Conservation (phyloP, 2,113 vertebrate genomes). For the Pantherophis guttatus region DNA sequence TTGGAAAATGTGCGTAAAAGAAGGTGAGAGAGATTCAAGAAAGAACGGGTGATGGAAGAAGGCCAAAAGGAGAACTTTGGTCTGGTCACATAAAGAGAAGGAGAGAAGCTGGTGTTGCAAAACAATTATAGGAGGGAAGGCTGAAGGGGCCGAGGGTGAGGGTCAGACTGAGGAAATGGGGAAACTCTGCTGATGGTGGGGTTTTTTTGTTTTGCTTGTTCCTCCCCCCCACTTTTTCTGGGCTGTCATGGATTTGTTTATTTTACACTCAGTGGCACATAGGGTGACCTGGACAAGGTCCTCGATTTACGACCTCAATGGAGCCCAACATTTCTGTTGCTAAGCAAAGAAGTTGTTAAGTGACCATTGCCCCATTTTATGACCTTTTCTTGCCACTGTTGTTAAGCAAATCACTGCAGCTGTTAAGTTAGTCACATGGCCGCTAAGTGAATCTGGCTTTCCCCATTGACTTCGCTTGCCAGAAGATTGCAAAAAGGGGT, state of each 20-base stretch:
- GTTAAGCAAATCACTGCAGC: no score
- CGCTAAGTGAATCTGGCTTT: no score
- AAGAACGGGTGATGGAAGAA: background rate
- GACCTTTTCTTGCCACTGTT: background rate
- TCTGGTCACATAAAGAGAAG: background rate
- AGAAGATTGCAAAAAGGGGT: no score
- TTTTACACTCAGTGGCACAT: background rate
- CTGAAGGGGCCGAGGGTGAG: background rate
- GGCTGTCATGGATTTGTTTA: background rate
- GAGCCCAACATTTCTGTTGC: background rate
- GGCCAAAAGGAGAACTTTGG: background rate
- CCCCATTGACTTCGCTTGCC: no score
- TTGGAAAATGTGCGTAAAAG: background rate
- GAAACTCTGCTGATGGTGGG: background rate
- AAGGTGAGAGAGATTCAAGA: background rate
- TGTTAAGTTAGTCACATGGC: no score
- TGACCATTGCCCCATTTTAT: background rate
- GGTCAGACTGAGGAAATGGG: background rate
- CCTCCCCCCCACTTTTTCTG: background rate
- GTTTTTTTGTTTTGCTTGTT: background rate
- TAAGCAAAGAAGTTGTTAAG: background rate
- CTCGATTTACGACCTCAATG: background rate
- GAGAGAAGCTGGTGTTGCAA: background rate
- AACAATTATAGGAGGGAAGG: background rate
- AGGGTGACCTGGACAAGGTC: background rate